These are phyloP conservation scores for Amorpha juglandis DNA, from an alignment of 2,888 invertebrate species.

Conservation along the genomic window DNA sequence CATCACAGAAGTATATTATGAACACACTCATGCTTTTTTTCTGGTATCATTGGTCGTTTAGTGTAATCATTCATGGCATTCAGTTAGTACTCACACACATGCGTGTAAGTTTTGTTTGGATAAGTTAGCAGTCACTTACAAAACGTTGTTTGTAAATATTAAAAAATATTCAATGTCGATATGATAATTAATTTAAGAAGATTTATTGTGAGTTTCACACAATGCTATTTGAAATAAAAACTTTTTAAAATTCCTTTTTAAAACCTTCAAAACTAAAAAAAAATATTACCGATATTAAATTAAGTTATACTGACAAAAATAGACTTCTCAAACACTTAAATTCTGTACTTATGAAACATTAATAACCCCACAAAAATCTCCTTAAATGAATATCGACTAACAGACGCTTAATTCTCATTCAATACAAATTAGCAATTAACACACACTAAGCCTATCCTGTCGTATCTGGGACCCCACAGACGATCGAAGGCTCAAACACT, in stretches of 20 bases:
- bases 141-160: not conserved
- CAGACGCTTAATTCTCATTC: not conserved
- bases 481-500: constrained; percentile 61
- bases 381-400: not conserved
- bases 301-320: too few species aligned
- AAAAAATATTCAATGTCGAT: not conserved
- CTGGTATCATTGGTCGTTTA: constrained; percentile 40
- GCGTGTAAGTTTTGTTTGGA: constrained; percentile 49
- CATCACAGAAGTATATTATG: constrained; percentile 31
- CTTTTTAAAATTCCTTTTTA: not conserved
- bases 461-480: constrained; percentile 58
- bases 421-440: constrained; percentile 23
- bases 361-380: not conserved
- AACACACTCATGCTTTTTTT: constrained; percentile 40
- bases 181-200: not conserved
- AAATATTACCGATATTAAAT: too few species aligned
- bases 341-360: too few species aligned
- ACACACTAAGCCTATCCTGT: constrained; percentile 66
- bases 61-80: constrained; percentile 48
- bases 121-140: not conserved
- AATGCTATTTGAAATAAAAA: not conserved
- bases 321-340: too few species aligned
- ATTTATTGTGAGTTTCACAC: not conserved
- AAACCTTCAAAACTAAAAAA: too few species aligned
- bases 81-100: constrained; percentile 68